Evolutionary conservation across 1,140 invertebrate genomes (phyloP), one percentile per base, ranked within the genome.

Genomic region (Pachyrhynchus sulphureomaculatus): DNA sequence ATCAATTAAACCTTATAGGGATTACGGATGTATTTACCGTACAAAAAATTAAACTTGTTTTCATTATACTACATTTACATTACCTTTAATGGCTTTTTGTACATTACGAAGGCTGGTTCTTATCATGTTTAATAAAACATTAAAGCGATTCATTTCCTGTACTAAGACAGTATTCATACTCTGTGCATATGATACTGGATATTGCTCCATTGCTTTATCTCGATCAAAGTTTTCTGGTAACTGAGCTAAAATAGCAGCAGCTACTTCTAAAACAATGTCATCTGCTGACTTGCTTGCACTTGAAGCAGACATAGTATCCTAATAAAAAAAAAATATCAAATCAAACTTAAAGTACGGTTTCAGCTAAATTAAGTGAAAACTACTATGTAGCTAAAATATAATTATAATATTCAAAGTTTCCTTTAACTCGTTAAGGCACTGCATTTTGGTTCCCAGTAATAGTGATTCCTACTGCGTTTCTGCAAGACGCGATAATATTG

Each of bases 161-260:
- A 96, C 89, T 24, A 96, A 79, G 2, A 96, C 93, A 5, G 92
- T 94, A 72, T 94, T 94, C 90, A 95, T 92, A 60, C 90, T 92
- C 76, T 94, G 90, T 75, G 87, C 81, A 77, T 96, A 87, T 23
- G 81, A 78, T 24, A 90, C 90, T 23, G 93, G 87, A 82, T 92
- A 92, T 78, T 88, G 86, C 73, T 82, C 74, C 74, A 86, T 73
- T 48, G 88, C 80, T 26, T 79, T 72, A 69, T 88, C 78, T 26
- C 90, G 74, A 78, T 92, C 82, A 78, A 86, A 90, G 77, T 89
- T 81, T 57, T 79, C 71, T 0, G 93, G 94, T 15, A 97, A 77
- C 64, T 87, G 88, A 2, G 77, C 72, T 4, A 92, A 75, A 59
- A 92, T 86, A 67, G 91, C 88, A 18, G 80, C 78, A 0, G 90